These are phyloP conservation scores for Euproctis similis DNA, from an alignment of 2,888 invertebrate species.

Conservation along the genomic window DNA sequence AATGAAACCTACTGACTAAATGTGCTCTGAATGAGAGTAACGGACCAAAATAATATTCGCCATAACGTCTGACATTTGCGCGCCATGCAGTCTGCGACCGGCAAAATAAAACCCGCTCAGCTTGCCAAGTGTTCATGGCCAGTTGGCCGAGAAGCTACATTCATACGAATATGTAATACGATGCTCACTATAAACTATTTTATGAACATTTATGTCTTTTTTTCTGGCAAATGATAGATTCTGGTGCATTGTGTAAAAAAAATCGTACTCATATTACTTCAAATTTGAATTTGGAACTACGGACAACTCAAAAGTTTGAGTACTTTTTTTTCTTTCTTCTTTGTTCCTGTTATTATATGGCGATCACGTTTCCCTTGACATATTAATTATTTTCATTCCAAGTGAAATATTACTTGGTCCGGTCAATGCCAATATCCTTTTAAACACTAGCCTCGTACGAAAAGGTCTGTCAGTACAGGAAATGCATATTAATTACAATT, in stretches of 20 bases:
- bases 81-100: conserved; percentile 61
- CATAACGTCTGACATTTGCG: conserved; percentile 56
- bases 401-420: conserved; percentile 26
- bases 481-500: conserved; percentile 16
- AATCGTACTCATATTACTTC: too few relatives aligned
- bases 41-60: not conserved
- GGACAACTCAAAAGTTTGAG: too few relatives aligned
- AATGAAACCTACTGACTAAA: too few relatives aligned
- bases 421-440: conserved; percentile 45
- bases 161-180: conserved; percentile 3
- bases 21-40: not conserved
- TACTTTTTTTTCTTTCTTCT: too few relatives aligned
- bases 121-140: conserved; percentile 42
- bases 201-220: too few relatives aligned
- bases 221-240: too few relatives aligned
- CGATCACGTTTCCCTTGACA: conserved; percentile 56
- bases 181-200: too few relatives aligned
- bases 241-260: too few relatives aligned
- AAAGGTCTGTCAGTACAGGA: conserved; percentile 20
- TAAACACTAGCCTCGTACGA: conserved; percentile 41
- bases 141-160: conserved; percentile 20
- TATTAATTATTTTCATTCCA: conserved; percentile 34
- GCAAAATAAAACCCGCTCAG: conserved; percentile 27
- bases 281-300: too few relatives aligned
- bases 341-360: conserved; percentile 39